These are phyloP conservation scores for Pachyuromys duprasi DNA, from an alignment of 2,797 vertebrate genomes.

Conservation along the genomic window DNA sequence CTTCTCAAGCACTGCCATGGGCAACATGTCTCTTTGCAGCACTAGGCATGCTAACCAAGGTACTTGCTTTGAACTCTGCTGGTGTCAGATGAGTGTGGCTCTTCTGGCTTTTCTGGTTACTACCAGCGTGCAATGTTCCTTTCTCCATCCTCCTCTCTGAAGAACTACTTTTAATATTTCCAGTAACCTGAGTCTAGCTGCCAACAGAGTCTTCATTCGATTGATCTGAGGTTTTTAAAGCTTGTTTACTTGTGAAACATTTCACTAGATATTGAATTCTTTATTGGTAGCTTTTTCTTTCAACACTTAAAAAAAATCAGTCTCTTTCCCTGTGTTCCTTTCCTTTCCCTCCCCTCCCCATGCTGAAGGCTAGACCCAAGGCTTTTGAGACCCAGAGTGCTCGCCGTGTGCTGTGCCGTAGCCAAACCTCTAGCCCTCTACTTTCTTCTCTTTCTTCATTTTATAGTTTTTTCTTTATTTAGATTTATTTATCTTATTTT, in stretches of 20 bases:
- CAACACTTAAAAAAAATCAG: neutral
- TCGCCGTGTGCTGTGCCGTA: neutral
- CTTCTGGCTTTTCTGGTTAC: slow-evolving; percentile 41
- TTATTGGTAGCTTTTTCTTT: neutral
- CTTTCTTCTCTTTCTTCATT: neutral
- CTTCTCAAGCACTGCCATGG: neutral
- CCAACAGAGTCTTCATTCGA: neutral
- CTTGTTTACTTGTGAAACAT: neutral
- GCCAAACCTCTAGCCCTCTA: neutral
- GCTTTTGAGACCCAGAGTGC: neutral
- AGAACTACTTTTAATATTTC: neutral
- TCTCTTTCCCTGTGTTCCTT: neutral
- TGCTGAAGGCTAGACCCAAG: neutral
- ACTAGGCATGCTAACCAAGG: neutral
- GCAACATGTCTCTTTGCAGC: neutral
- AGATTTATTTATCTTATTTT: neutral
- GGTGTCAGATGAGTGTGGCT: neutral
- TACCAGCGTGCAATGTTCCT: slow-evolving; percentile 5
- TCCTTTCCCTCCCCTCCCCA: neutral
- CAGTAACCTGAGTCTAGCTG: neutral
- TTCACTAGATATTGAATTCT: neutral
- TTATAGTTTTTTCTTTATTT: neutral
- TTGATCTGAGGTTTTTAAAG: neutral
- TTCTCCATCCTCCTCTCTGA: neutral
- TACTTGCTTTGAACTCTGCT: neutral